Base-by-base conservation (phyloP, 2,113 vertebrate genomes). In the Gambusia holbrooki region DNA sequence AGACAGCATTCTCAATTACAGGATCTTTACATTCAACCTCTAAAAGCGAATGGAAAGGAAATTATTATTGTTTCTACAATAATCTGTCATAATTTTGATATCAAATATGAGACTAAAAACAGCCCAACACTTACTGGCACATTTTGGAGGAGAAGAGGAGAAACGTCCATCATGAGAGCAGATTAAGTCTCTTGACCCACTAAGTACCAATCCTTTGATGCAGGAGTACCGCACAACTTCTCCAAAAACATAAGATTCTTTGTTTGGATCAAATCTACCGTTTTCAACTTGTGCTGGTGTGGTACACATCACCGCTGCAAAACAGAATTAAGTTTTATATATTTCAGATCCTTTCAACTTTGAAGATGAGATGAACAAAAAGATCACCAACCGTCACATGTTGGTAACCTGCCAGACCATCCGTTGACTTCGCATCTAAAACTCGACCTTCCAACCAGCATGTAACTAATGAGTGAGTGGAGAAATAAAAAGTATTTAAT, bases 331-430 rank as follows among this genome's bases (percentile, higher is more conserved):
- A 2, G 45, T 48, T 48, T 48, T 10, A 1, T 5, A 60, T 10
- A 19, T 58, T n/a, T 58, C 51, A 58, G 25, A 8, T n/a, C 19
- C 1, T 60, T 8, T 28, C 5, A 5, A 5, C 40, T 48, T 64
- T 68, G 13, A 54, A 33, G 13, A 27, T 8, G 6, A 40, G 9
- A 14, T 3, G 5, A 42, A 78, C 0, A 7, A 1, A 63, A 1
- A 71, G 11, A 75, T 40, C 6, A 86, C 87, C 28, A 42, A 94
- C 94, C 84, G 84, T 93, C 87, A 91, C 94, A 94, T 0, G 0
- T 0, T 32, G 89, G 76, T 13, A 62, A 3, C 62, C 81, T 84
- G 19, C 5, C 69, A 0, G 0, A 0, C 94, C 94, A 94, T 0
- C 87, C 90, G 2, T 2, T 0, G 1, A 0, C 25, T 66, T 0